Conservation (phyloP, 2,797 vertebrate genomes). For the Poecilia velifera region DNA sequence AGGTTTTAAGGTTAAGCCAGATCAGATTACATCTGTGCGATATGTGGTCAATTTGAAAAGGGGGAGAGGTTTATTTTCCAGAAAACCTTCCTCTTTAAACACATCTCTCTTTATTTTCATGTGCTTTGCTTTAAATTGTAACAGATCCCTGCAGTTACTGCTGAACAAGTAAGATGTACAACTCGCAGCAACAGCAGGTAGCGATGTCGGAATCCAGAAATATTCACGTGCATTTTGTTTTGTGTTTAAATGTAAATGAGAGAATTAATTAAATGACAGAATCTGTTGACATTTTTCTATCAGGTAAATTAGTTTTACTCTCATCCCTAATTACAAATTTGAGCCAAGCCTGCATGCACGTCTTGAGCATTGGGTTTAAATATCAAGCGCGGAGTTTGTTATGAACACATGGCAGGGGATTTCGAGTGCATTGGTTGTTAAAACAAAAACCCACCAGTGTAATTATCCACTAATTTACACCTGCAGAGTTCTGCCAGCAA, state of each 20-base stretch:
- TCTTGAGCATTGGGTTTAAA: conserved; percentile 1
- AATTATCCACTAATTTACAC: conserved; percentile 13
- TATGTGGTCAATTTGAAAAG: neutral
- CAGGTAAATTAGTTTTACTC: conserved; percentile 6
- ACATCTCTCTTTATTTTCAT: neutral
- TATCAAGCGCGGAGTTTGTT: neutral
- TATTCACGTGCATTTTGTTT: neutral
- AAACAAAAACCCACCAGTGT: conserved; percentile 9
- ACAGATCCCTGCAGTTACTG: neutral
- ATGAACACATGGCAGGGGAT: conserved; percentile 3
- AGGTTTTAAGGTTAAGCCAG: neutral
- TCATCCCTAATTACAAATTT: conserved; percentile 3
- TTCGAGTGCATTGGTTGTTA: neutral
- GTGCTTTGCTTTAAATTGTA: neutral
- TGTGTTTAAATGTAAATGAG: conserved; percentile 3
- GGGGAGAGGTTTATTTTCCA: neutral
- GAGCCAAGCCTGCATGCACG: neutral
- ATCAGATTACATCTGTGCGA: neutral
- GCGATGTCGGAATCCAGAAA: neutral
- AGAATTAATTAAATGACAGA: conserved; percentile 12
- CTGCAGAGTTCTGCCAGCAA: conserved; percentile 9
- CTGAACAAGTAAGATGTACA: neutral
- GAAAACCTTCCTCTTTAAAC: neutral
- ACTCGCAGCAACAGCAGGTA: neutral
- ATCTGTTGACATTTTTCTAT: conserved; percentile 1